Evolutionary conservation across 35 echinoderm and acorn worm species (phyloP).

Genomic region (Ptychodera flava): DNA sequence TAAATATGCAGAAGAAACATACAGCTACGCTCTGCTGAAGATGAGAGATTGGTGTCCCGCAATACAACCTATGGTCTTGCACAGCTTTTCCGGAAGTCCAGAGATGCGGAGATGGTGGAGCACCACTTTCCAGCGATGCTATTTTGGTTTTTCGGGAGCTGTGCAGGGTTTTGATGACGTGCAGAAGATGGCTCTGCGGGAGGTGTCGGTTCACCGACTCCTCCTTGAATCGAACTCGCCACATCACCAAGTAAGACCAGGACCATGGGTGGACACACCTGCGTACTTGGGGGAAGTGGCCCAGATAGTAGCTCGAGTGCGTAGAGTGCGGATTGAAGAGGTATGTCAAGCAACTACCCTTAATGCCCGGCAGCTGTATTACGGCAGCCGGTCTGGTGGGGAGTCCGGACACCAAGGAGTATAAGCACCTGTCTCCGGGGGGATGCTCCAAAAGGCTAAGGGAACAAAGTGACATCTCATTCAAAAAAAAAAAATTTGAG

Average conservation of each 20-base stretch:
- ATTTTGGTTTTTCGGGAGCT: background rate
- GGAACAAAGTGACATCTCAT: no score
- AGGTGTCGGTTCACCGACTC: background rate
- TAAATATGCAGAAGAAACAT: background rate
- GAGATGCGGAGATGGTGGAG: background rate
- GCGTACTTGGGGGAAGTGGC: background rate
- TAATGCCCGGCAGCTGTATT: background rate
- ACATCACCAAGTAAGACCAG: background rate
- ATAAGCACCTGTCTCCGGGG: no score
- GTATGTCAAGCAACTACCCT: background rate
- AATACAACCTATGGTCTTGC: background rate
- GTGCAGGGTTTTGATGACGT: background rate
- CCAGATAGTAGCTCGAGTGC: background rate
- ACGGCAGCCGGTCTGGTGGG: no score
- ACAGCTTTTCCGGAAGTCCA: background rate
- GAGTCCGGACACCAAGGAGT: no score
- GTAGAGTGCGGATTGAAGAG: background rate
- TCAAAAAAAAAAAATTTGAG: no score
- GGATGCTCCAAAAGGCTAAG: no score
- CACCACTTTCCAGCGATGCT: background rate
- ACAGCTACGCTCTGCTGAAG: background rate
- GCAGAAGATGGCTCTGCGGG: background rate
- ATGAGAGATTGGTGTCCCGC: background rate
- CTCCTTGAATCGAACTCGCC: background rate
- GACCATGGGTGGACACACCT: background rate